Evolutionary conservation across 2,113 vertebrate genomes (phyloP).

Genomic region (Seriola quinqueradiata): DNA sequence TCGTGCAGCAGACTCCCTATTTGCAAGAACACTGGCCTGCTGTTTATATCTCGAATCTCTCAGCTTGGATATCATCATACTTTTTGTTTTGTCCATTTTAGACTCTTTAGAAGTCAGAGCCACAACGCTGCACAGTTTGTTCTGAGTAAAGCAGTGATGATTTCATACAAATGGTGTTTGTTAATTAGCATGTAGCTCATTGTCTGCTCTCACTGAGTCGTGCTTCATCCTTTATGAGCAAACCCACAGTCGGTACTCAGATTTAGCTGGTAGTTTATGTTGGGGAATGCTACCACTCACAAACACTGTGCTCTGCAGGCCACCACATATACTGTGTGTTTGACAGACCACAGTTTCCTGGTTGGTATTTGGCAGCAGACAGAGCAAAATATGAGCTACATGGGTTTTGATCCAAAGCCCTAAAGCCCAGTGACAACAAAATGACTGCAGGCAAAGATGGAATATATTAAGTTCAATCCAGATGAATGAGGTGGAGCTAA

Average conservation of each 20-base stretch:
- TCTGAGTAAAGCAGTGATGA: background rate
- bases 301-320: constrained; percentile 40
- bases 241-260: constrained; percentile 40
- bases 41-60: constrained; percentile 56
- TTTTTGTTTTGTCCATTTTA: constrained; percentile 29
- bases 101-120: constrained; percentile 10
- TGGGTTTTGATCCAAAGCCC: constrained; percentile 50
- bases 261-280: constrained; percentile 44
- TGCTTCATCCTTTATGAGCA: background rate
- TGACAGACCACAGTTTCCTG: constrained; percentile 74
- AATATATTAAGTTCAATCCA: constrained; percentile 46
- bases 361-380: constrained; percentile 64
- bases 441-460: constrained; percentile 52
- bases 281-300: constrained; percentile 50
- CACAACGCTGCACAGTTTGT: background rate
- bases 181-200: constrained; percentile 31
- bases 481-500: constrained; percentile 35
- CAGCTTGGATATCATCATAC: constrained; percentile 14
- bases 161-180: constrained; percentile 30
- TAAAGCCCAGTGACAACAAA: constrained; percentile 64
- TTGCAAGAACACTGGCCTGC: constrained; percentile 22
- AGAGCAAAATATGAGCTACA: constrained; percentile 47
- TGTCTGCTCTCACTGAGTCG: constrained; percentile 15
- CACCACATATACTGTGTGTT: constrained; percentile 54
- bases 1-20: constrained; percentile 35